phyloP scores from a whole-genome alignment of 2,797 vertebrate species.

The Muscicapa comitata region DNA sequence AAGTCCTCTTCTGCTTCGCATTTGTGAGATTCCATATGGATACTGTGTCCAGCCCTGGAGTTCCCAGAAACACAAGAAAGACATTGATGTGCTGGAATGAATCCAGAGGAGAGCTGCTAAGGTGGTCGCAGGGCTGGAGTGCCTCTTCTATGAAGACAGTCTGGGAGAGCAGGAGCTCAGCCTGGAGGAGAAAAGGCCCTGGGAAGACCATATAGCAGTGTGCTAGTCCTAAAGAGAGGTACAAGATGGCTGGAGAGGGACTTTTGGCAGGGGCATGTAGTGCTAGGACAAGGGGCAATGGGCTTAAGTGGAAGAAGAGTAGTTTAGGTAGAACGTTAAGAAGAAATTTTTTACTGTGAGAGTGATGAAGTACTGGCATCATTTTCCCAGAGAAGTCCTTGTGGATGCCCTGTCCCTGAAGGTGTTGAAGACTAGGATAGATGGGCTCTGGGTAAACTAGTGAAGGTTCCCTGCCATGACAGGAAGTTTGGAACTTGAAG shows the following conservation, averaged over 20 bases:
- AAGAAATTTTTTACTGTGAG: neutral
- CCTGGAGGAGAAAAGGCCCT: neutral
- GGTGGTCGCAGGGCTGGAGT: neutral
- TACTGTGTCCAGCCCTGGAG: neutral
- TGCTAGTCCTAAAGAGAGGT: neutral
- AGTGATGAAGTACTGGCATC: neutral
- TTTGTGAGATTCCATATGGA: neutral
- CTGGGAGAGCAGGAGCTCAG: neutral
- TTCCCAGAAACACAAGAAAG: neutral
- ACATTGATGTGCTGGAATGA: neutral
- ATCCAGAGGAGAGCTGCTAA: neutral
- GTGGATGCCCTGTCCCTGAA: neutral
- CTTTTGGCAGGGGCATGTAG: neutral
- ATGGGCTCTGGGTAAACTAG: neutral
- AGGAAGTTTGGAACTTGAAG: neutral
- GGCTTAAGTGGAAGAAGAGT: neutral
- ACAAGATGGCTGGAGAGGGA: neutral
- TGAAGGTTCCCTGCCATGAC: neutral
- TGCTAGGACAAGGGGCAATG: neutral
- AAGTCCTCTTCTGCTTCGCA: neutral
- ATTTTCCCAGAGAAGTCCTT: neutral
- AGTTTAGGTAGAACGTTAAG: neutral
- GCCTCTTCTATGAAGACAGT: neutral
- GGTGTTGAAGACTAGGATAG: neutral
- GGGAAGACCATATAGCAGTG: neutral